phyloP scores from a whole-genome alignment of 2,888 invertebrate genomes.

The Choreutis nemorana region DNA sequence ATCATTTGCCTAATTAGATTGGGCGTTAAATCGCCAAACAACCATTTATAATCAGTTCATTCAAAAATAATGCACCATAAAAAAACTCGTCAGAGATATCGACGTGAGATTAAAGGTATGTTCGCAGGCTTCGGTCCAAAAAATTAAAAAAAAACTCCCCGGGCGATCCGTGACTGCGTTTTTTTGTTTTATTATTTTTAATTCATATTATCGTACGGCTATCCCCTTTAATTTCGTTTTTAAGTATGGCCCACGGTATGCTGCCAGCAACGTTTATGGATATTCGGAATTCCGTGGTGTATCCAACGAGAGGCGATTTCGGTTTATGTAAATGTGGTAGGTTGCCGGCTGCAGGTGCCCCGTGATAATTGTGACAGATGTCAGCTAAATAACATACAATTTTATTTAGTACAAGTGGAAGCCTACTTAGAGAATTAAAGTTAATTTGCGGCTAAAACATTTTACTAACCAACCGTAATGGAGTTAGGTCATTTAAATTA shows the following conservation, averaged over 20 bases:
- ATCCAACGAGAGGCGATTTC: constrained; percentile 47
- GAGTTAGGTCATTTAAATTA: too few relatives aligned
- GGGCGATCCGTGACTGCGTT: constrained; percentile 65
- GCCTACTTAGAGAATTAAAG: too few relatives aligned
- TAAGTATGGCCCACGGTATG: constrained; percentile 63
- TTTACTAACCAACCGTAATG: too few relatives aligned
- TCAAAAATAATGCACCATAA: constrained; percentile 63
- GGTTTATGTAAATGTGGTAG: constrained; percentile 52
- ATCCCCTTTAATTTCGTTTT: constrained; percentile 68
- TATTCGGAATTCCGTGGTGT: constrained; percentile 59
- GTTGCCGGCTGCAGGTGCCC: constrained; percentile 31
- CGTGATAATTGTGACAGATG: constrained; percentile 50
- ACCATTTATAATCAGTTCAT: constrained; percentile 65
- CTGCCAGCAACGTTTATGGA: constrained; percentile 64
- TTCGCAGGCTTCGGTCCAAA: constrained; percentile 57
- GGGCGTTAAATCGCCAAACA: constrained; percentile 67
- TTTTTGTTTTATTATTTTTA: constrained; percentile 66
- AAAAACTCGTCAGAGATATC: constrained; percentile 66
- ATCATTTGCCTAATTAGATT: constrained; percentile 67
- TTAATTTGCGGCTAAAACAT: too few relatives aligned
- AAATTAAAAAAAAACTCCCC: constrained; percentile 48
- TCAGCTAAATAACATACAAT: constrained; percentile 17
- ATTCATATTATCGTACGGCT: constrained; percentile 66
- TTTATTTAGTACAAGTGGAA: too few relatives aligned
- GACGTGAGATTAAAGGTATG: constrained; percentile 53